Percentiles rank a stretch among this genome's conserved stretches.
phyloP scores from a whole-genome alignment of 2,113 vertebrate species.

The Rattus rattus region DNA sequence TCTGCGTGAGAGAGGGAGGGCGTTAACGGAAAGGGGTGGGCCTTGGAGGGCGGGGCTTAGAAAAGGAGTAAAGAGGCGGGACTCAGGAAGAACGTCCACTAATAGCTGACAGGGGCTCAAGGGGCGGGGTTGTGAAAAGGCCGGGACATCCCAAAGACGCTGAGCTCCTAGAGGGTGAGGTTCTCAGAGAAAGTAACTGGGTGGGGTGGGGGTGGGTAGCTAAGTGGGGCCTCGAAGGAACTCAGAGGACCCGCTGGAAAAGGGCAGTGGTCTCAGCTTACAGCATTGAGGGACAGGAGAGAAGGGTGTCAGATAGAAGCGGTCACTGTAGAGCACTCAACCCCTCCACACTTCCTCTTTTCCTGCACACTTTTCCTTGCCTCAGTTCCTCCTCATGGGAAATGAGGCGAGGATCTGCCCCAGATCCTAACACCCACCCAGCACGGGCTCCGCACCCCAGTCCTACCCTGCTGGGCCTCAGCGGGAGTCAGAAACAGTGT shows the following conservation, averaged over 20 bases:
- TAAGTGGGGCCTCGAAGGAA: not conserved
- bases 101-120: too few relatives aligned
- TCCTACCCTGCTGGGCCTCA: conserved; percentile 83
- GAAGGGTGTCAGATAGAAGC: not conserved
- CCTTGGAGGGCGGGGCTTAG: not conserved
- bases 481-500: conserved; percentile 53
- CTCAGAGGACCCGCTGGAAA: not conserved
- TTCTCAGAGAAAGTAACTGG: not conserved
- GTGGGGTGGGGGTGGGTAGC: rapidly evolving
- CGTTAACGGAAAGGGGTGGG: not conserved
- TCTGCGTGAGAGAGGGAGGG: not conserved
- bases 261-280: too few relatives aligned
- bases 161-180: not conserved
- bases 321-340: not conserved
- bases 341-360: not conserved
- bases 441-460: not conserved
- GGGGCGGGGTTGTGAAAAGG: not conserved
- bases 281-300: not conserved
- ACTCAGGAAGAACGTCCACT: too few relatives aligned
- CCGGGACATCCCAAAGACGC: not conserved
- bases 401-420: not conserved
- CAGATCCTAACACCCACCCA: not conserved
- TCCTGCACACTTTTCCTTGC: not conserved
- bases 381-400: not conserved
- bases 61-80: not conserved